Evolutionary conservation across 2,888 invertebrate species (phyloP), one percentile per base, ranked within the genome.

Genomic region (Caradrina kadenii): DNA sequence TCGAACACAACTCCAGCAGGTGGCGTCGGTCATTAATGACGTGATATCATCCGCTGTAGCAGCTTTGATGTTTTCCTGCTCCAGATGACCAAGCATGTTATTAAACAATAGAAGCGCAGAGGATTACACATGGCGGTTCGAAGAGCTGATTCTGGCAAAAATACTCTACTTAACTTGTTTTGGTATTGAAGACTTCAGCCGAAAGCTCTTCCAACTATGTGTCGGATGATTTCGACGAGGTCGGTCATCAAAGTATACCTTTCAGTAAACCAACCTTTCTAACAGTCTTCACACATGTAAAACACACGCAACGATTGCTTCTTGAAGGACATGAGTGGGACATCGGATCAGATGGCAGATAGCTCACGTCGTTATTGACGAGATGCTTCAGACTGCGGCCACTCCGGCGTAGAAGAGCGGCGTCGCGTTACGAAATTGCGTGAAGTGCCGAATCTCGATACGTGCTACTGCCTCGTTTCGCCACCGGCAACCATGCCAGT

Each of bases 401-500:
- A 26, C 35, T 35, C 26, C 54, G 48, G 42, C 35, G 35, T 31
- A 21, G 31, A 21, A 11, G 61, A 17, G 71, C 35, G 19, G 53
- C 31, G 4, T 17, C 45, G 7, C 2, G 55, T 70, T 70, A 39
- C 39, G 71, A 49, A 45, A 55, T 13, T 17, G 19, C 31, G 42
- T 8, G 4, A 45, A 55, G 17, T 70, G 42, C 55, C 42, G 71
- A 61, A 55, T 45, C 22, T 71, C 42, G 19, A 56, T 50, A 8
- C 48, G 19, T 49, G 54, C 49, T 42, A n/a, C 55, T 50, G 49
- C 54, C 13, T 11, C 22, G 62, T 70, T 31, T 62, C 62, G 55
- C 15, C 31, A 70, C 19, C 31, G 17, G 70, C 39, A 15, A 39
- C 21, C 35, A 48, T 15, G 39, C 19, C 49, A 49, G 19, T 21